Percentiles rank a stretch among this genome's conserved stretches.
Conservation (phyloP, 2,797 vertebrate genomes). For the Ataeniobius toweri region DNA sequence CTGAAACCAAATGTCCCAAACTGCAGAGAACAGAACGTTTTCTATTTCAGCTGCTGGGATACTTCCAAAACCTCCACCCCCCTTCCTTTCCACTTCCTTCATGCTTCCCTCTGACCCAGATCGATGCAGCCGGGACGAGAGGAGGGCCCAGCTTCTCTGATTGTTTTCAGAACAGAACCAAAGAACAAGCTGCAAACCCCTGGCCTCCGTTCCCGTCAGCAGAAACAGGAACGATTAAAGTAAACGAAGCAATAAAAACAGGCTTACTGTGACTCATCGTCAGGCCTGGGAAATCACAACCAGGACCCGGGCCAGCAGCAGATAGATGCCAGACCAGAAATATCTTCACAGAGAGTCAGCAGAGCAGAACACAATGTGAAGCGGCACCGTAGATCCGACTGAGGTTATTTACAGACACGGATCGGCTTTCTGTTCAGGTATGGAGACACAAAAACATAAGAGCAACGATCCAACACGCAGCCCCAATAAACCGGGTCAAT, state of each 20-base stretch:
- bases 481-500: no score
- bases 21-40: slow-evolving; percentile 40
- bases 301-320: no score
- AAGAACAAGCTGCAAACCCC: background rate
- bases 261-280: no score
- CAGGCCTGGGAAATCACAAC: background rate
- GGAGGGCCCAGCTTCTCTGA: no score
- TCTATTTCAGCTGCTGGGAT: slow-evolving; percentile 30
- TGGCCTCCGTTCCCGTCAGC: background rate
- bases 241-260: background rate
- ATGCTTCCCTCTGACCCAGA: background rate
- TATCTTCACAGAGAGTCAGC: background rate
- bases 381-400: background rate
- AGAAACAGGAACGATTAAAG: background rate
- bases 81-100: background rate
- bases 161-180: background rate
- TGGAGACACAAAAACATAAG: no score
- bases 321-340: background rate
- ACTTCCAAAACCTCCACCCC: background rate
- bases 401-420: background rate
- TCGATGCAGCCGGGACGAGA: background rate
- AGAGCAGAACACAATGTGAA: background rate
- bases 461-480: no score
- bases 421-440: background rate
- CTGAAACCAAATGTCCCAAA: slow-evolving; percentile 32